Conservation (phyloP, 1,140 invertebrate species). For the Drosophila watanabei region DNA sequence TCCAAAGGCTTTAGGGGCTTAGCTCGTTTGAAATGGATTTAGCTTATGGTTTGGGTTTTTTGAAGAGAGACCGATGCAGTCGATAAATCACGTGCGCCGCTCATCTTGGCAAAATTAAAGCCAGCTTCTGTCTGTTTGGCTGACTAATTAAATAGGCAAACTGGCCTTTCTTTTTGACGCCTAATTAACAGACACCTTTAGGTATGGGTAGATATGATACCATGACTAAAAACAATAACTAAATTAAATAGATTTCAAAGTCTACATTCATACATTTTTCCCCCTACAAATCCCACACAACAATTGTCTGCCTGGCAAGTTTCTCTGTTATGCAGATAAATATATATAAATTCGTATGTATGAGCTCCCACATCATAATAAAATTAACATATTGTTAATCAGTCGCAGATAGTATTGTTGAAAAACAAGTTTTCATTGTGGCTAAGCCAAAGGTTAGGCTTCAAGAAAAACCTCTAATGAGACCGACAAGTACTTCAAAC, state of each 20-base stretch:
- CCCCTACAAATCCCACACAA: constrained; percentile 1
- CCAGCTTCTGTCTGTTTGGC: not conserved
- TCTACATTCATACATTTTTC: constrained; percentile 19
- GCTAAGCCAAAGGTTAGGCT: constrained; percentile 50
- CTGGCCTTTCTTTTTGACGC: constrained; percentile 1
- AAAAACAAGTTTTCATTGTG: constrained; percentile 63
- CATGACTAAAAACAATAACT: not conserved
- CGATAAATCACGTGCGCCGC: constrained; percentile 43
- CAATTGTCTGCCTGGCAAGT: constrained; percentile 30
- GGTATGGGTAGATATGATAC: not conserved
- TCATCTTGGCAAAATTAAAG: constrained; percentile 32
- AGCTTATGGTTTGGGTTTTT: constrained; percentile 9
- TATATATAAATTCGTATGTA: not conserved
- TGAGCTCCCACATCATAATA: constrained; percentile 31
- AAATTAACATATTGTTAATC: constrained; percentile 36
- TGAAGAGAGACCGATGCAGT: constrained; percentile 27
- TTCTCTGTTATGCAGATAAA: constrained; percentile 30
- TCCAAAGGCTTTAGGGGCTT: not conserved
- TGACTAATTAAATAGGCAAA: constrained; percentile 28
- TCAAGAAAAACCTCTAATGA: constrained; percentile 54
- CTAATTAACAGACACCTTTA: constrained; percentile 19
- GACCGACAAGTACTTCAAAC: constrained; percentile 51
- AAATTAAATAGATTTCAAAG: not conserved
- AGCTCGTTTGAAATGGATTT: constrained; percentile 20
- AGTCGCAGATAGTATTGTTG: constrained; percentile 38